Conservation (phyloP, 2,888 invertebrate genomes). For the Drosophila recens region DNA sequence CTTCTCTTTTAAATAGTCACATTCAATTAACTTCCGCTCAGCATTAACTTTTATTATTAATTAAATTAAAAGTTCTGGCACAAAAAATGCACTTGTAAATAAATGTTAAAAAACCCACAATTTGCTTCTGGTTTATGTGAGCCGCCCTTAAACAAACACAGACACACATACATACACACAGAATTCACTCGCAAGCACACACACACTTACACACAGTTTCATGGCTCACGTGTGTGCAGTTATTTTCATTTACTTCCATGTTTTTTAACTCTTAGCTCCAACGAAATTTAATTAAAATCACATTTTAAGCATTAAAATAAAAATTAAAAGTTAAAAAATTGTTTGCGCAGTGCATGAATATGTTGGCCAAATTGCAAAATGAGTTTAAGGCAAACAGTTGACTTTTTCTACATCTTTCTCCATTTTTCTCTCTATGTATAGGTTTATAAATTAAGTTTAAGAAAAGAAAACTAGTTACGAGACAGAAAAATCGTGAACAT, state of each 20-base stretch:
- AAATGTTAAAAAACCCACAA: neutral
- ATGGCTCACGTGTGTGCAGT: conserved; percentile 11
- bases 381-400: conserved; percentile 41
- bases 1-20: neutral
- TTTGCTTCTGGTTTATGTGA: conserved; percentile 9
- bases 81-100: conserved; percentile 10
- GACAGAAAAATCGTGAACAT: too few species aligned
- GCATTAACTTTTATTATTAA: conserved; percentile 1
- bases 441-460: too few species aligned
- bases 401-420: neutral
- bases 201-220: conserved; percentile 2
- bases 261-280: conserved; percentile 15
- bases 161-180: neutral
- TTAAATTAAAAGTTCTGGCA: conserved; percentile 14
- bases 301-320: conserved; percentile 41
- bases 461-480: neutral
- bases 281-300: conserved; percentile 63
- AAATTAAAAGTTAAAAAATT: conserved; percentile 7
- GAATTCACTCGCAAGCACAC: conserved; percentile 5
- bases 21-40: conserved; percentile 3
- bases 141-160: conserved; percentile 29
- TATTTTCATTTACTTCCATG: conserved; percentile 10
- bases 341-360: conserved; percentile 35
- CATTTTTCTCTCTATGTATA: neutral
- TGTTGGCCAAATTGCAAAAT: conserved; percentile 50